These are phyloP conservation scores for Melikaiella ostensackeni DNA, from an alignment of 2,888 invertebrate genomes.

Conservation along the genomic window DNA sequence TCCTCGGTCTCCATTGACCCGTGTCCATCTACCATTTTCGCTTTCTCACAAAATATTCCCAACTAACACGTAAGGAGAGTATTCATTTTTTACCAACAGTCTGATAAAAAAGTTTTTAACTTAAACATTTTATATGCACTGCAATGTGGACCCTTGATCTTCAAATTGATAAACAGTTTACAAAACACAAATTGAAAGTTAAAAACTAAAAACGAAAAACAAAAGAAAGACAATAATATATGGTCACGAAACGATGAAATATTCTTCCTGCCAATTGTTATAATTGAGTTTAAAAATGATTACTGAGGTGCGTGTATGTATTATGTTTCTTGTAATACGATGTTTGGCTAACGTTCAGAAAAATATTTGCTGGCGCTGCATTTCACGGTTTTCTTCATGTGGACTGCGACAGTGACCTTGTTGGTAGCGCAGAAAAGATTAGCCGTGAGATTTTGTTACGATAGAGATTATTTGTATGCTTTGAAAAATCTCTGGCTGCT, in stretches of 20 bases:
- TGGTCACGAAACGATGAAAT: background rate
- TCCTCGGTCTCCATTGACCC: slow-evolving; percentile 58
- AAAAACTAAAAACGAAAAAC: background rate
- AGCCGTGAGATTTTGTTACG: slow-evolving; percentile 3
- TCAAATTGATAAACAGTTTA: background rate
- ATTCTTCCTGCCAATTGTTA: background rate
- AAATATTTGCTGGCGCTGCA: slow-evolving; percentile 25
- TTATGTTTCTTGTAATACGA: slow-evolving; percentile 20
- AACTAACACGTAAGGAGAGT: background rate
- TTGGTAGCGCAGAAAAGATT: slow-evolving; percentile 18
- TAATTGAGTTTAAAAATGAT: background rate
- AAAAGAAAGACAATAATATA: background rate
- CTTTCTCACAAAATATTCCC: slow-evolving; percentile 39
- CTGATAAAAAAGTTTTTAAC: background rate
- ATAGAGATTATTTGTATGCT: background rate
- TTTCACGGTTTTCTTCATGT: slow-evolving; percentile 18
- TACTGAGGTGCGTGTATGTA: background rate
- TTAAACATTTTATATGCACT: background rate
- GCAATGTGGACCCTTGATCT: slow-evolving; percentile 1
- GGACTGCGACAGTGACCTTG: slow-evolving; percentile 38
- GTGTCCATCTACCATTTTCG: slow-evolving; percentile 62
- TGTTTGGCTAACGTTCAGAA: slow-evolving; percentile 34
- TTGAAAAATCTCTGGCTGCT: background rate
- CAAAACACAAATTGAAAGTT: background rate
- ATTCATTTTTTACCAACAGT: background rate